These are phyloP conservation scores for Poeciliopsis infans DNA, from an alignment of 2,797 vertebrate species.

Conservation along the genomic window DNA sequence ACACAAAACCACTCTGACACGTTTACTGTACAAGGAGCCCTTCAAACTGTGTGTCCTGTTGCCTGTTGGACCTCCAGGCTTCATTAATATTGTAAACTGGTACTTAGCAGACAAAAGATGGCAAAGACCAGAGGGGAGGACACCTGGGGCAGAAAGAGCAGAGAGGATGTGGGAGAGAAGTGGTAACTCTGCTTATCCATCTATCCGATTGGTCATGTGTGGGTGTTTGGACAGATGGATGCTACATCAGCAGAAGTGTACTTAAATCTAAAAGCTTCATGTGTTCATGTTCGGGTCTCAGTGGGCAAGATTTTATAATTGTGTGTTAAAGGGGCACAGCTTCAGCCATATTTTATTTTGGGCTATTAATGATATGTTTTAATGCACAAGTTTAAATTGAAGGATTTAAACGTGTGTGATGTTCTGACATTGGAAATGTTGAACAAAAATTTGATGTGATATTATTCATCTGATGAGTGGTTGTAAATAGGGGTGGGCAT, in stretches of 20 bases:
- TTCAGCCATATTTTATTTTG: background rate
- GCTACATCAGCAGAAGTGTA: slow-evolving; percentile 12
- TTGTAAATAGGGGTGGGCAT: background rate
- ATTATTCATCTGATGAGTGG: background rate
- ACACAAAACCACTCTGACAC: slow-evolving; percentile 62
- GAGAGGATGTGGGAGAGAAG: slow-evolving; percentile 9
- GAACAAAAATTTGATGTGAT: background rate
- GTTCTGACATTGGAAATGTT: background rate
- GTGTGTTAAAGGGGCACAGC: background rate
- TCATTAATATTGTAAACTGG: slow-evolving; percentile 85
- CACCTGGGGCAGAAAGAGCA: slow-evolving; percentile 68
- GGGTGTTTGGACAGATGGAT: background rate
- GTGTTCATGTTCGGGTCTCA: background rate
- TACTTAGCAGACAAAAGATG: slow-evolving; percentile 84
- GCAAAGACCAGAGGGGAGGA: slow-evolving; percentile 71
- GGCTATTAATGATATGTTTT: background rate
- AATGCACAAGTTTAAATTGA: background rate
- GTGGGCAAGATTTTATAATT: background rate
- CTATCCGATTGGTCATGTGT: slow-evolving; percentile 15
- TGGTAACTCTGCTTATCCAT: slow-evolving; percentile 28
- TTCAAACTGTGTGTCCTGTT: slow-evolving; percentile 67
- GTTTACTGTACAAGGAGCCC: slow-evolving; percentile 56
- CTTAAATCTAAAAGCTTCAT: background rate
- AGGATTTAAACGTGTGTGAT: background rate
- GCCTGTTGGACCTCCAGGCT: slow-evolving; percentile 71